Evolutionary conservation across 2,113 vertebrate species (phyloP).

Genomic region (Eurypyga helias): DNA sequence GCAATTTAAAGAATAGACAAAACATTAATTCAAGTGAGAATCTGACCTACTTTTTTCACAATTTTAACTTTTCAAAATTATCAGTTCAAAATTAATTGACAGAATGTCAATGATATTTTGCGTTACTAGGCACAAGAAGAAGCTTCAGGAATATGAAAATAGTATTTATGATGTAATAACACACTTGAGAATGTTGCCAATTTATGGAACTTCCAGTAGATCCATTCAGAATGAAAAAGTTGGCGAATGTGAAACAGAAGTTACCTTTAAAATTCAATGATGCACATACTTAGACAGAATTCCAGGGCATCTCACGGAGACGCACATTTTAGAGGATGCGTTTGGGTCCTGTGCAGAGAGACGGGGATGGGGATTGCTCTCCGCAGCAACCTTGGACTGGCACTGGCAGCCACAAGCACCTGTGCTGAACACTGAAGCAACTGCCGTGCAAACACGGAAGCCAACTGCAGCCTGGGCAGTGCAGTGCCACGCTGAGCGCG

Average conservation of each 20-base stretch:
- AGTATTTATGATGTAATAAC: neutral
- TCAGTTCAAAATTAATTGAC: neutral
- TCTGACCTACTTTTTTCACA: neutral
- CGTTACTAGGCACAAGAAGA: neutral
- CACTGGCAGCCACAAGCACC: neutral
- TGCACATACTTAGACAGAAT: neutral
- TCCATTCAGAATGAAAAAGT: neutral
- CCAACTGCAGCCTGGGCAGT: neutral
- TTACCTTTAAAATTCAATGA: accelerated
- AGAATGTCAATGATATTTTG: neutral
- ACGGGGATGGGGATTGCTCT: neutral
- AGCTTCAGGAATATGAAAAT: neutral
- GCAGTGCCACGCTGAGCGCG: accelerated
- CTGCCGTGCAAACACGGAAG: neutral
- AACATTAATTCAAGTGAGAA: neutral
- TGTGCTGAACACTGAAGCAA: neutral
- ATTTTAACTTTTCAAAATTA: neutral
- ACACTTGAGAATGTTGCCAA: neutral
- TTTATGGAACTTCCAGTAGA: neutral
- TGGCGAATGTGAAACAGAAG: neutral
- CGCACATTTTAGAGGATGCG: neutral
- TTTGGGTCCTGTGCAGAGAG: neutral
- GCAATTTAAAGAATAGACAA: neutral
- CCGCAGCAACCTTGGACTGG: neutral
- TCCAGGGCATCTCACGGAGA: neutral